phyloP scores from a whole-genome alignment of 2,888 invertebrate genomes.

The Rhimphoctona megacephalus region DNA sequence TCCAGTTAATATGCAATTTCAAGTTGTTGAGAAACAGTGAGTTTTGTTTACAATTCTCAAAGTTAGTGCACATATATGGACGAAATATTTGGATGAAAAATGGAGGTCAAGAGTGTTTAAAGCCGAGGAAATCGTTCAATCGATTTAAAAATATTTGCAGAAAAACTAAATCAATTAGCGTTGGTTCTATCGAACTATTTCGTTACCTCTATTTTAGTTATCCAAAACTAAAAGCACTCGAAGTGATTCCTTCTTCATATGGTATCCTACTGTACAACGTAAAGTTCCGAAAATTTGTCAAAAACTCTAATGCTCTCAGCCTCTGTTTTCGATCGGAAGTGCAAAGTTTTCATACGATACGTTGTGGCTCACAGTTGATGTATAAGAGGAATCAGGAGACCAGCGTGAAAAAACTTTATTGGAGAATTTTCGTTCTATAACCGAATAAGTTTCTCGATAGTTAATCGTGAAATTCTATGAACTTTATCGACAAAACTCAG shows the following conservation, averaged over 20 bases:
- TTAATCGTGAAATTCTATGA: conserved; percentile 14
- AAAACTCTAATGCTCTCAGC: not conserved
- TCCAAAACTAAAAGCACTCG: not conserved
- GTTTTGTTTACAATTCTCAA: not conserved
- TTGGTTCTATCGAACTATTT: not conserved
- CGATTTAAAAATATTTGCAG: no score
- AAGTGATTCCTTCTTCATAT: not conserved
- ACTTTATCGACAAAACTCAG: conserved; percentile 45
- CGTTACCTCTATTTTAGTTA: not conserved
- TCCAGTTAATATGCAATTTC: not conserved
- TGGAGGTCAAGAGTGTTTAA: not conserved
- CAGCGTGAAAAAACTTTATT: conserved; percentile 1
- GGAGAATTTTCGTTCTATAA: conserved; percentile 11
- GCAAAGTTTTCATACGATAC: conserved; percentile 11
- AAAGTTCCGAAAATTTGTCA: not conserved
- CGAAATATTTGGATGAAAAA: not conserved
- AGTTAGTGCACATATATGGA: not conserved
- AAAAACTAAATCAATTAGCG: no score
- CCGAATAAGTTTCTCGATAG: conserved; percentile 50
- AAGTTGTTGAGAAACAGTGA: not conserved
- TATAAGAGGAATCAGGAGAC: conserved; percentile 2
- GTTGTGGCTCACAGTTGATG: not conserved
- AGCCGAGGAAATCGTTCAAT: not conserved
- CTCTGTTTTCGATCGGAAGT: not conserved
- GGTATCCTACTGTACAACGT: not conserved